Evolutionary conservation across 1,140 invertebrate genomes (phyloP), one percentile per base, ranked within the genome.

Genomic region (Periplaneta americana): DNA sequence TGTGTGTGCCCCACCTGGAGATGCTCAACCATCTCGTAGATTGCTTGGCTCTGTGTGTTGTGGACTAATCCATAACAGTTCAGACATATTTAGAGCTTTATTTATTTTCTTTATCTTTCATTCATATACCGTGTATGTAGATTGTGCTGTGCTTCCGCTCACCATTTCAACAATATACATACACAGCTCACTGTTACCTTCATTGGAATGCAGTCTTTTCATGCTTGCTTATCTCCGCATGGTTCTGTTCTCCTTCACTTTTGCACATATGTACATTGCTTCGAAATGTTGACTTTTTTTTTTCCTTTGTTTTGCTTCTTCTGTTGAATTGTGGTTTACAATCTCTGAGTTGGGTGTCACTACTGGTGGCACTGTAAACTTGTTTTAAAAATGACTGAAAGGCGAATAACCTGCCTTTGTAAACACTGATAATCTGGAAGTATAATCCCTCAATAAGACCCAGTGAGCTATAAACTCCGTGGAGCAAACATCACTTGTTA

Each of bases 301-400:
- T 66, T 66, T 66, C n/a, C 48, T 66, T 66, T 66, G 48, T 11
- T 66, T 66, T 66, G 48, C 48, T 66, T 66, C 48, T 66, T 66
- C 48, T 83, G 31, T 35, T 36, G 8, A 81, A 39, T 35, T 37
- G 28, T 82, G 79, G 86, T 87, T 87, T 89, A n/a, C n/a, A n/a
- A n/a, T n/a, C n/a, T n/a, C n/a, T n/a, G n/a, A n/a, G n/a, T n/a
- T n/a, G n/a, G n/a, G n/a, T n/a, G n/a, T n/a, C n/a, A n/a, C n/a
- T n/a, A n/a, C n/a, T n/a, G n/a, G n/a, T n/a, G n/a, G n/a, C n/a
- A n/a, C n/a, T n/a, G n/a, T n/a, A n/a, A n/a, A n/a, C n/a, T n/a
- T n/a, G n/a, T n/a, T n/a, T n/a, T n/a, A n/a, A n/a, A n/a, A n/a
- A n/a, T n/a, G n/a, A n/a, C n/a, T n/a, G n/a, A n/a, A n/a, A n/a